These are phyloP conservation scores for Philopedon plagiatum DNA, from an alignment of 2,888 invertebrate genomes.

Conservation along the genomic window DNA sequence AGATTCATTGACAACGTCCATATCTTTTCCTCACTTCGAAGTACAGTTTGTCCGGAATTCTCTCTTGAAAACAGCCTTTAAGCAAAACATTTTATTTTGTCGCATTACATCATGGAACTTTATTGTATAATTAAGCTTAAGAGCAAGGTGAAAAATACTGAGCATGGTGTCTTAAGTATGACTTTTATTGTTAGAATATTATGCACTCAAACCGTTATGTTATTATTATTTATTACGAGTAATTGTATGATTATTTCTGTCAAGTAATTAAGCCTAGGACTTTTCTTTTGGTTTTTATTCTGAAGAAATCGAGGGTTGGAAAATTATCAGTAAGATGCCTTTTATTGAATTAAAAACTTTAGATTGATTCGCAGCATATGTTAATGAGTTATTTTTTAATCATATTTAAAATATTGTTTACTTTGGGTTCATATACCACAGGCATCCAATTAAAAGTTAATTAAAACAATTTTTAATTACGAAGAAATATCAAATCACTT, in stretches of 20 bases:
- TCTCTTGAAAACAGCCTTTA: constrained; percentile 31
- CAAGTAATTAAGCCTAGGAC: too few relatives aligned
- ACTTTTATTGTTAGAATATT: too few relatives aligned
- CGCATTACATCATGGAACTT: background rate
- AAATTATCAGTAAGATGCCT: too few relatives aligned
- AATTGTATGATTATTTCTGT: too few relatives aligned
- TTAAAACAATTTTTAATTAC: constrained; percentile 43
- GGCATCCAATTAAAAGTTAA: constrained; percentile 25
- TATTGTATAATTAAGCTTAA: too few relatives aligned
- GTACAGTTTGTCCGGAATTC: constrained; percentile 41
- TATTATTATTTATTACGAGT: too few relatives aligned
- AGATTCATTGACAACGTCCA: constrained; percentile 52
- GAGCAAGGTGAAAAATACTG: too few relatives aligned
- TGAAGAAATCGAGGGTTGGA: too few relatives aligned
- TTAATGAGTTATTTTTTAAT: background rate
- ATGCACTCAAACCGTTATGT: too few relatives aligned
- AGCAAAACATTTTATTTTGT: constrained; percentile 13
- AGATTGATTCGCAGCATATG: background rate
- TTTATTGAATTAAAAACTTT: too few relatives aligned
- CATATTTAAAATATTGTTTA: background rate
- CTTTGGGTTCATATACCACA: background rate
- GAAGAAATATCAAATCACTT: constrained; percentile 34
- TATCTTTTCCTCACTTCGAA: constrained; percentile 46
- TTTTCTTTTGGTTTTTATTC: too few relatives aligned
- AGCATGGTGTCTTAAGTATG: too few relatives aligned